phyloP scores from a whole-genome alignment of 2,797 vertebrate genomes.

The Acanthornis magna region DNA sequence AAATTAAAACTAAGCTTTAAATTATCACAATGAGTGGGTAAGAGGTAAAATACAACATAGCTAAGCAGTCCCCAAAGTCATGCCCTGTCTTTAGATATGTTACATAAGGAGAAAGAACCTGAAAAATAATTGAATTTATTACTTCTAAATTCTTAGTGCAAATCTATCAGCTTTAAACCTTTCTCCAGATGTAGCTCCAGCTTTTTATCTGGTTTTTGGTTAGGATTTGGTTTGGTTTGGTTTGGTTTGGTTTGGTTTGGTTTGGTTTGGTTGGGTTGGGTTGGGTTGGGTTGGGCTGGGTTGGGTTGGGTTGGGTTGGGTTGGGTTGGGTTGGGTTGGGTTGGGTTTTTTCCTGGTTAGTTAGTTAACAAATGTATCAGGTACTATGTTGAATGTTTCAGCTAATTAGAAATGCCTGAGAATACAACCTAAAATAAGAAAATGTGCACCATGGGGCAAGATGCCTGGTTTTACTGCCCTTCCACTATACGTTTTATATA shows the following conservation, averaged over 20 bases:
- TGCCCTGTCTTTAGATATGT: not conserved
- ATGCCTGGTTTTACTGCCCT: not conserved
- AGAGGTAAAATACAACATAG: not conserved
- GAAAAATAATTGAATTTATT: not conserved
- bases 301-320: no score
- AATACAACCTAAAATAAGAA: slow-evolving; percentile 36
- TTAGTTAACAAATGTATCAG: slow-evolving; percentile 20
- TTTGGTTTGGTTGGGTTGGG: no score
- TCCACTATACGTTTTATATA: not conserved
- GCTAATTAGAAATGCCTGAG: slow-evolving; percentile 27
- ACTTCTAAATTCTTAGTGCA: not conserved
- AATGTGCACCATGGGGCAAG: not conserved
- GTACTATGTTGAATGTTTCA: not conserved
- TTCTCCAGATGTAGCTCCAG: not conserved
- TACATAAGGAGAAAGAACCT: not conserved
- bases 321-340: not conserved
- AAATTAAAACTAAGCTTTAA: not conserved
- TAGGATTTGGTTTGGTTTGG: not conserved
- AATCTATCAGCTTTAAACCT: not conserved
- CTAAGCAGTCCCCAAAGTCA: not conserved
- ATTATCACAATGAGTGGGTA: not conserved
- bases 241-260: not conserved
- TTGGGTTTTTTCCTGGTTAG: not conserved
- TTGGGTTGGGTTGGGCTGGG: not conserved
- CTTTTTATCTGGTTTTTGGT: not conserved